Evolutionary conservation across 2,797 vertebrate species (phyloP), one percentile per base, ranked within the genome.

Genomic region (Echeneis naucrates): DNA sequence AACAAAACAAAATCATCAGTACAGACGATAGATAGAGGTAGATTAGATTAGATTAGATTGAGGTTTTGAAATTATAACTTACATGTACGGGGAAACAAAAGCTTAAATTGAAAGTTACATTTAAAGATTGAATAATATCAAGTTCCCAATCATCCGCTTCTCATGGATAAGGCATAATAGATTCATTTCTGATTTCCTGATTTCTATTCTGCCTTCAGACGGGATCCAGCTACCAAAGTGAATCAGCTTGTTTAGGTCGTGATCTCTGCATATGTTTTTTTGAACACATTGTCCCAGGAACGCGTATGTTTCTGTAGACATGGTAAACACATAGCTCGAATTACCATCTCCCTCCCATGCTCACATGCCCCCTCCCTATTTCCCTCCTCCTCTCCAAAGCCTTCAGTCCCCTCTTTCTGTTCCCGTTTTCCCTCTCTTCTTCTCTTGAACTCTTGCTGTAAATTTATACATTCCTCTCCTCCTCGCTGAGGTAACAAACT

Each of bases 241-340:
- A 75, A 48, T 16, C 42, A 16, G 8, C 65, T 53, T 80, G 75
- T 86, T 87, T 77, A 61, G 52, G 47, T 54, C 4, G 0, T 24
- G 60, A 73, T 47, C 51, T 19, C 65, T 3, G 40, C 45, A 37
- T 57, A 83, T 71, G 66, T n/a, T n/a, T 35, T 82, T 77, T 56
- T 0, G 88, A 65, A 92, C 88, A 90, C 55, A 86, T 84, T 92
- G 89, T 92, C 80, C 90, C n/a, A 19, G 64, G 38, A 72, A 68
- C 74, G 72, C 73, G 4, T 85, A 57, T 76, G 75, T 84, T 89
- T 85, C 76, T 56, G 16, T 19, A 47, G 17, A 76, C 60, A 72
- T 56, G 72, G 92, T 92, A 93, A 94, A 93, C 93, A 93, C 77
- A 47, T 58, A 67, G 78, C 87, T 94, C 91, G 8, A 3, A 27